Evolutionary conservation across 2,888 invertebrate genomes (phyloP).

Genomic region (Fragum sueziense): DNA sequence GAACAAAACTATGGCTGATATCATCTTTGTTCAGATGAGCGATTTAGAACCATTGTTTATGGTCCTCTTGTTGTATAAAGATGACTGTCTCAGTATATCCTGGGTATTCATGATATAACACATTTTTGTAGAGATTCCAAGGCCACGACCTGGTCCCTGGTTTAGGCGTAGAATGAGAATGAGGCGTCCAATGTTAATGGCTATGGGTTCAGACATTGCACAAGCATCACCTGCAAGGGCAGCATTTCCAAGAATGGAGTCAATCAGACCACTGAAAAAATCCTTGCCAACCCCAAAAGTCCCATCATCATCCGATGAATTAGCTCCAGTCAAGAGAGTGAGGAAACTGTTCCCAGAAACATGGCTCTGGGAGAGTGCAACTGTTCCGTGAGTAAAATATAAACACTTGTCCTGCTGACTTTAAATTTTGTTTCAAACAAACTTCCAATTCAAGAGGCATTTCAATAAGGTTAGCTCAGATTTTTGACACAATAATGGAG

Average conservation of each 20-base stretch:
- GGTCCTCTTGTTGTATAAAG: no score
- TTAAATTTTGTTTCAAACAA: no score
- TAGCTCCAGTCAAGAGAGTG: constrained; percentile 13
- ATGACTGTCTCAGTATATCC: no score
- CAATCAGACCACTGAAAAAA: not conserved
- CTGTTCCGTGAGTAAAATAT: constrained; percentile 79
- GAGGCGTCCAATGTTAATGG: not conserved
- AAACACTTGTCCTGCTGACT: no score
- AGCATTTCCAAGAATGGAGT: not conserved
- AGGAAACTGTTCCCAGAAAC: constrained; percentile 86
- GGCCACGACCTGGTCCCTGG: not conserved
- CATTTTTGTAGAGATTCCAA: no score
- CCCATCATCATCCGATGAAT: not conserved
- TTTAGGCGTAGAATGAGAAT: not conserved
- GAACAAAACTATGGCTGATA: no score
- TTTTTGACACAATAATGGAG: no score
- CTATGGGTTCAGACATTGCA: not conserved
- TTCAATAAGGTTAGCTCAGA: no score
- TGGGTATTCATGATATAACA: no score
- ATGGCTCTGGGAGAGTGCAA: constrained; percentile 87
- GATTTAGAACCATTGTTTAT: no score
- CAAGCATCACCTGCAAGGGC: not conserved
- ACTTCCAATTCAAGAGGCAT: no score
- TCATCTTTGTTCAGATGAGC: no score
- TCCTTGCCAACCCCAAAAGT: not conserved